These are phyloP conservation scores for Horisme vitalbata DNA, from an alignment of 2,888 invertebrate species.

Conservation along the genomic window DNA sequence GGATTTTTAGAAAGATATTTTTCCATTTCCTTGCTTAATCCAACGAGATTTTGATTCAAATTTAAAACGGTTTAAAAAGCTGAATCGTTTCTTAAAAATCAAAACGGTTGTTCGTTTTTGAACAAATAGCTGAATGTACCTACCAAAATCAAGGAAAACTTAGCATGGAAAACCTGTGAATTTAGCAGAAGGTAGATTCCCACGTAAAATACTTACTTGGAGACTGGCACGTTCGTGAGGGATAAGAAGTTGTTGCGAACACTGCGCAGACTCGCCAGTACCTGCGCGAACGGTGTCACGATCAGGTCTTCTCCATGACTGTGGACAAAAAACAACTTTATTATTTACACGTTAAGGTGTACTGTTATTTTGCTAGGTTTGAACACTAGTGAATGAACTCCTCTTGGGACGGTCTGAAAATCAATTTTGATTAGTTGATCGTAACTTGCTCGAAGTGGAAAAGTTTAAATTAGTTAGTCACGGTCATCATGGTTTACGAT, in stretches of 20 bases:
- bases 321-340: slow-evolving; percentile 55
- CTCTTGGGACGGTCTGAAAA: slow-evolving; percentile 13
- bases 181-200: not conserved
- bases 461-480: not conserved
- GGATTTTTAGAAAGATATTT: too few relatives aligned
- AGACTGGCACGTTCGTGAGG: slow-evolving; percentile 96
- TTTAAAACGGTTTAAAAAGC: too few relatives aligned
- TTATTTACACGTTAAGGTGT: slow-evolving; percentile 7
- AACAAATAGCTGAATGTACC: too few relatives aligned
- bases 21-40: too few relatives aligned
- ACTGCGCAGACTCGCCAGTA: slow-evolving; percentile 98
- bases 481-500: too few relatives aligned
- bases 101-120: too few relatives aligned
- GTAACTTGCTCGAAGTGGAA: not conserved
- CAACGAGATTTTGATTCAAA: too few relatives aligned
- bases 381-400: slow-evolving; percentile 2
- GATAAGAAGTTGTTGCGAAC: slow-evolving; percentile 98
- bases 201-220: slow-evolving; percentile 89
- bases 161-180: not conserved
- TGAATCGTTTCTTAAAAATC: too few relatives aligned
- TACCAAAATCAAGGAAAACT: too few relatives aligned
- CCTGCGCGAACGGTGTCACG: slow-evolving; percentile 99
- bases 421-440: slow-evolving; percentile 18
- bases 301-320: slow-evolving; percentile 99
- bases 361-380: not conserved